Base-by-base conservation (phyloP, 2,888 invertebrate genomes). In the Chromoteleia sp. region DNA sequence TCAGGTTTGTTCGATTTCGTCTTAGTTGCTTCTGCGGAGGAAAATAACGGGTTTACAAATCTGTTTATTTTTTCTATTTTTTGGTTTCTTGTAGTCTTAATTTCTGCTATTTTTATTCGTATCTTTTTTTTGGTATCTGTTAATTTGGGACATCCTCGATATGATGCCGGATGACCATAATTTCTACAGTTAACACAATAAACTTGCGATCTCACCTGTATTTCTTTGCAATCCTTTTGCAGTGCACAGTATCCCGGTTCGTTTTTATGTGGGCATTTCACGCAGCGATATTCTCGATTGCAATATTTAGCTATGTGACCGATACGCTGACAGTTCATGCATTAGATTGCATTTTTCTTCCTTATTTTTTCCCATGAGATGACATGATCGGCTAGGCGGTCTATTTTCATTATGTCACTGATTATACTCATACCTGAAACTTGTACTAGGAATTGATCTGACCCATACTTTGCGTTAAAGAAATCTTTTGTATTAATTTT, bases 291-390 rank as follows among this genome's bases (percentile, higher is more conserved):
- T 1, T 45, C 45, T 7, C 61, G 14, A 17, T 61, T 61, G 8
- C 61, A 61, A 17, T 17, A n/a, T 45, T 61, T 61, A 4, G 61
- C 61, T 15, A 61, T 30, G 15, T 61, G 61, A 10, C 61, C 61
- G 0, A 61, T 17, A 1, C 61, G 25, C 15, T 45, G 45, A n/a
- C 61, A 45, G 10, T 61, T 61, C 30, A 15, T 61, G 12, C 61
- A 61, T 43, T 61, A 45, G 10, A 61, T 30, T 1, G 30, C 19
- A 4, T 61, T 41, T 15, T 8, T 15, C 1, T 45, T 8, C 12
- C 10, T 29, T n/a, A 61, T n/a, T 17, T 14, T 43, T 14, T 61
- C 61, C 45, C 43, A 45, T 10, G 17, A 21, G 0, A 43, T 14
- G 0, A 30, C 30, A 10, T 61, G 61, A 12, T 29, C 4, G 0